Evolutionary conservation across 2,888 invertebrate species (phyloP), one percentile per base, ranked within the genome.

Genomic region (Thelaira solivaga): DNA sequence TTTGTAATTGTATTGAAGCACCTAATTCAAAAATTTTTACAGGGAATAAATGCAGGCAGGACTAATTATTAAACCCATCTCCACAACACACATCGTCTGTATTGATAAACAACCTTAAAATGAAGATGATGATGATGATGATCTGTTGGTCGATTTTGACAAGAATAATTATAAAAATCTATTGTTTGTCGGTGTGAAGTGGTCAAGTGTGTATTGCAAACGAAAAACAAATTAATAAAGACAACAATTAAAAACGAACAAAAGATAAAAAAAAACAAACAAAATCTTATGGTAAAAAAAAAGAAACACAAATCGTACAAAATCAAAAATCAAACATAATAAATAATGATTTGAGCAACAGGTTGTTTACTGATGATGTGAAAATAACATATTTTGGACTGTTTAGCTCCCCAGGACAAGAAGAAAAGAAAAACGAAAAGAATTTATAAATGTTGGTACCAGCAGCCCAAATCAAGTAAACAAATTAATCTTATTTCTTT

Each of bases 351-450:
- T 65, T 45, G 73, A 73, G 80, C 81, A 82, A 82, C 82, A 82
- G 82, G 82, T 82, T 82, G 81, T 80, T 81, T 81, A 75, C 80
- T 81, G 82, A 81, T 82, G 81, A 81, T 81, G 80, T 80, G 81
- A 78, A 80, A 74, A 79, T 65, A 81, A 75, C 76, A 75, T 55
- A 68, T 18, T 76, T 53, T 69, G 68, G 13, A 73, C 29, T 26
- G 34, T 29, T 55, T 59, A 18, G 45, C 64, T 72, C 62, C 64
- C 43, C 45, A 64, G 55, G 62, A 72, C 71, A 61, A 24, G 29
- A 53, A 22, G 39, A 47, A 16, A 47, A 64, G 53, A 53, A 49
- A 29, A 55, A 64, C 16, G 4, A 26, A 29, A 34, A 45, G 24
- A 51, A 16, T 67, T 41, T 55, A 8, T 64, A n/a, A n/a, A n/a